phyloP scores from a whole-genome alignment of 2,113 vertebrate genomes.

The Misgurnus mizolepis region DNA sequence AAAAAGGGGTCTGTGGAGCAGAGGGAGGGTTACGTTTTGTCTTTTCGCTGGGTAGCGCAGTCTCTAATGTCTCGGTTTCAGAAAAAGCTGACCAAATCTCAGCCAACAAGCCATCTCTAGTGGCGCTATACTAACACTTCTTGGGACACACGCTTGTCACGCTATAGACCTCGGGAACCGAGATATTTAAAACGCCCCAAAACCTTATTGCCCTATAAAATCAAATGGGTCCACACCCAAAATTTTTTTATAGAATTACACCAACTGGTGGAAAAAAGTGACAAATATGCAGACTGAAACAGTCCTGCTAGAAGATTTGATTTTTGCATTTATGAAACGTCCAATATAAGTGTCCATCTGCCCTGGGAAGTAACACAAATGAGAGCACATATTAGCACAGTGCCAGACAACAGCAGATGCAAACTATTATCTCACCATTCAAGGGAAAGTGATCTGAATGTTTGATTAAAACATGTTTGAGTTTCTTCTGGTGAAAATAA shows the following conservation, averaged over 20 bases:
- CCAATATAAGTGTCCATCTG: background rate
- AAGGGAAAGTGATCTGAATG: constrained; percentile 58
- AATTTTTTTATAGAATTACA: constrained; percentile 36
- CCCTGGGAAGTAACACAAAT: constrained; percentile 24
- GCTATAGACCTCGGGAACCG: constrained; percentile 31
- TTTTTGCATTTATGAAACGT: too few species aligned
- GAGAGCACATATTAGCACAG: constrained; percentile 40
- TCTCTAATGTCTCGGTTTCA: constrained; percentile 56
- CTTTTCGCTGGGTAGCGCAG: constrained; percentile 61
- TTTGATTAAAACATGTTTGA: constrained; percentile 62
- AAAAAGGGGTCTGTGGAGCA: constrained; percentile 67
- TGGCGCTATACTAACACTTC: background rate
- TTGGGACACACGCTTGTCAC: constrained; percentile 39
- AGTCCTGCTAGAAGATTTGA: background rate
- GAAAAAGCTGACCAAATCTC: constrained; percentile 61
- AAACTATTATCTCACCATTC: constrained; percentile 61
- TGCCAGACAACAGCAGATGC: constrained; percentile 60
- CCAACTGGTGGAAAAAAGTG: constrained; percentile 31
- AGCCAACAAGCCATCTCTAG: constrained; percentile 55
- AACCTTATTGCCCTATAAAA: constrained; percentile 49
- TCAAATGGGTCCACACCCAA: constrained; percentile 44
- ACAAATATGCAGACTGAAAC: constrained; percentile 15
- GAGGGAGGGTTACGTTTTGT: constrained; percentile 54
- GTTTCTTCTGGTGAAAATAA: constrained; percentile 13
- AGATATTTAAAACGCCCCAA: constrained; percentile 25